Percentiles rank a stretch among this genome's conserved stretches.
Evolutionary conservation across 1,140 invertebrate species (phyloP).

Genomic region (Drosophila lini): DNA sequence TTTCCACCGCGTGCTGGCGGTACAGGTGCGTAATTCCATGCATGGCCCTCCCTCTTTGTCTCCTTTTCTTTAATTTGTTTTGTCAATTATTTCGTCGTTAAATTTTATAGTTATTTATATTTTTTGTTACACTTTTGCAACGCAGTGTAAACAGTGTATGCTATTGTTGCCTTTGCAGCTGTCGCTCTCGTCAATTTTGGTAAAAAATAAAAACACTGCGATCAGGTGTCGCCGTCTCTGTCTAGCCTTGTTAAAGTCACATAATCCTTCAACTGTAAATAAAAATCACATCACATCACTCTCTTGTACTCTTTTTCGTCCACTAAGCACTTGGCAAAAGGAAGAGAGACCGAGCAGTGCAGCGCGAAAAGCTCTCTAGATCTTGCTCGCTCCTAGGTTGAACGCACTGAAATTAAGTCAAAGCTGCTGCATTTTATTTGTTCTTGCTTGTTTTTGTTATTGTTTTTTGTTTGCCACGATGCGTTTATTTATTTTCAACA

Average conservation of each 20-base stretch:
- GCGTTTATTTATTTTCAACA: conserved; percentile 35
- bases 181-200: conserved; percentile 48
- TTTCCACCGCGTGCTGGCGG: conserved; percentile 83
- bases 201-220: conserved; percentile 32
- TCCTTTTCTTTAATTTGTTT: conserved; percentile 7
- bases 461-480: conserved; percentile 48
- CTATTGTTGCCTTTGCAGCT: conserved; percentile 25
- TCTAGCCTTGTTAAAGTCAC: conserved; percentile 65
- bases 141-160: conserved; percentile 54
- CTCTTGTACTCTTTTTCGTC: conserved; percentile 12
- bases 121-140: conserved; percentile 64
- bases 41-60: conserved; percentile 52
- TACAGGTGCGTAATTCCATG: conserved; percentile 83
- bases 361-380: conserved; percentile 11
- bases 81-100: conserved; percentile 4
- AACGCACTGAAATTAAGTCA: conserved; percentile 84
- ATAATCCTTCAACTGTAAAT: conserved; percentile 79
- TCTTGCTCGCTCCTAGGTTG: conserved; percentile 62
- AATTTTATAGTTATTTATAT: conserved; percentile 7
- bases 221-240: conserved; percentile 45
- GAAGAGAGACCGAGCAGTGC: conserved; percentile 26
- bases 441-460: conserved; percentile 21
- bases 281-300: conserved; percentile 51
- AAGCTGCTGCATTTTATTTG: conserved; percentile 66
- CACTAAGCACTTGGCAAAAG: conserved; percentile 15